Evolutionary conservation across 2,888 invertebrate species (phyloP).

Genomic region (Craniophora ligustri): DNA sequence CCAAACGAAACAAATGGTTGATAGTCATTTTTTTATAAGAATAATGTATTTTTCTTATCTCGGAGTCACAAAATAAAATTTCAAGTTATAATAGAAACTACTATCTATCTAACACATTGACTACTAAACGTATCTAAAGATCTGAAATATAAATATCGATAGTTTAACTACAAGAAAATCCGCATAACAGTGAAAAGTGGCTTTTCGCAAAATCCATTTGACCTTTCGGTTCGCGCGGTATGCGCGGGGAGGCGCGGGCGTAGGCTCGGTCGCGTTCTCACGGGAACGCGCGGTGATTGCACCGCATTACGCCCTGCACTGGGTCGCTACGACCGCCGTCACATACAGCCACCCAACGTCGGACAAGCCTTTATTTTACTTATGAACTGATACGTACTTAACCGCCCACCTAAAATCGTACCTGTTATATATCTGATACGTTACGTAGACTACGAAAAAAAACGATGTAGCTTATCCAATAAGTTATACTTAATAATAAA

Average conservation of each 20-base stretch:
- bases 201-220: conserved; percentile 59
- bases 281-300: conserved; percentile 85
- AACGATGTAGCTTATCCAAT: too few relatives aligned
- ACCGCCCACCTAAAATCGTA: too few relatives aligned
- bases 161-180: conserved; percentile 5
- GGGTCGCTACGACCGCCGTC: conserved; percentile 69
- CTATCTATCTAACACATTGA: too few relatives aligned
- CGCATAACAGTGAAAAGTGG: conserved; percentile 16
- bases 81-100: too few relatives aligned
- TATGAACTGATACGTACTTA: not conserved
- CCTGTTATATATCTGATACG: too few relatives aligned
- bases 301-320: conserved; percentile 79
- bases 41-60: not conserved
- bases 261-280: conserved; percentile 79
- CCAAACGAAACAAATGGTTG: not conserved
- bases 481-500: too few relatives aligned
- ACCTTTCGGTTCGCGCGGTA: conserved; percentile 71
- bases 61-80: too few relatives aligned
- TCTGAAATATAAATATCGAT: too few relatives aligned
- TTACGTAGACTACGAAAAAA: too few relatives aligned
- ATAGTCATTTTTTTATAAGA: too few relatives aligned
- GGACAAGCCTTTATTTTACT: conserved; percentile 55
- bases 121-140: too few relatives aligned
- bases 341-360: conserved; percentile 59
- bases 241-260: conserved; percentile 61